Evolutionary conservation across 2,113 vertebrate species (phyloP).

Genomic region (Trematocara unimaculatum): DNA sequence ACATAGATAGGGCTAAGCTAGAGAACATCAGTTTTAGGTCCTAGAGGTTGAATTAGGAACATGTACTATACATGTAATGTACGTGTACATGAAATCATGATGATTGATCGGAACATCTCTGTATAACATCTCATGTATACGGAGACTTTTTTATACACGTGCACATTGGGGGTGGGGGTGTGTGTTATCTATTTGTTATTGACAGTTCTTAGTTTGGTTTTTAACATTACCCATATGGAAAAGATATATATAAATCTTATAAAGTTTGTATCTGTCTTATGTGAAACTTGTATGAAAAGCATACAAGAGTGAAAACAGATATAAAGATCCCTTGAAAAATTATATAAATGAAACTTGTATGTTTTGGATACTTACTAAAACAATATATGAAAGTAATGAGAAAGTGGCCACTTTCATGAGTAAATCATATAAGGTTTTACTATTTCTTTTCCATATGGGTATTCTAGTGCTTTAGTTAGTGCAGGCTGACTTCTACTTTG

Average conservation of each 20-base stretch:
- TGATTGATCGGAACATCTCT: background rate
- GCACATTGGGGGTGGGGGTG: fast-evolving
- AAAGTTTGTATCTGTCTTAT: too few relatives aligned
- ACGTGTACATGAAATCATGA: background rate
- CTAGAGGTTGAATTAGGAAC: background rate
- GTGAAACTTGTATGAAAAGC: too few relatives aligned
- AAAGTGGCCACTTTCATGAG: too few relatives aligned
- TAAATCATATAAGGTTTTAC: too few relatives aligned
- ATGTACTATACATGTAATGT: background rate
- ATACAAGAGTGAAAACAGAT: too few relatives aligned
- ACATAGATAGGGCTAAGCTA: background rate
- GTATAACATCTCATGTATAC: background rate
- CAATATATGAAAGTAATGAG: too few relatives aligned
- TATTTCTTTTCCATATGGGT: too few relatives aligned
- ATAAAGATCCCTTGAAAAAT: too few relatives aligned
- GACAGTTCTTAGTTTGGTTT: background rate
- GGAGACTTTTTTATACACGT: background rate
- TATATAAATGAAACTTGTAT: too few relatives aligned
- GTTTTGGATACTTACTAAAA: too few relatives aligned
- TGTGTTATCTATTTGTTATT: background rate
- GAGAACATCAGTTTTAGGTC: background rate
- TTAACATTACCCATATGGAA: background rate
- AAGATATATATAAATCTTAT: too few relatives aligned
- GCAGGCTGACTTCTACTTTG: background rate
- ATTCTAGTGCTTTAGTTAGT: background rate